Evolutionary conservation across 2,113 vertebrate species (phyloP), one percentile per base, ranked within the genome.

Genomic region (Periophthalmodon schlosseri): DNA sequence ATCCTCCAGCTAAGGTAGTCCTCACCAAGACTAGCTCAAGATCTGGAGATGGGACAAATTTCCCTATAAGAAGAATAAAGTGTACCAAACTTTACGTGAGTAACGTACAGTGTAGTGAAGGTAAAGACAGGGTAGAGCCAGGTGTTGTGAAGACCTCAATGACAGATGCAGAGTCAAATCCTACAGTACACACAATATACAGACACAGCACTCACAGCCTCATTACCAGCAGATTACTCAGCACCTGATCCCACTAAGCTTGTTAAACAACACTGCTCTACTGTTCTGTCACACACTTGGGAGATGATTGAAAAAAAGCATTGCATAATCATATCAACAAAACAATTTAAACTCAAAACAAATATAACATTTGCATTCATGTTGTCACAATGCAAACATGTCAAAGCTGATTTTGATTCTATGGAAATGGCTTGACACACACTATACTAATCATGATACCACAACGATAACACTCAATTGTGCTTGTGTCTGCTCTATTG

Each of bases 161-260:
- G 64, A 70, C 75, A 76, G 56, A 68, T 44, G 36, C 70, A 66
- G 49, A 71, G 47, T 28, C 54, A 36, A 16, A n/a, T 39, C 63
- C 72, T 47, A 33, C 44, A 28, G 50, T 68, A 75, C 47, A 69
- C 54, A 73, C 58, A 72, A 69, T 72, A 70, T 47, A 46, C 70
- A 77, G 56, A 69, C 69, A 69, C 74, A 63, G 11, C 21, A 57
- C 68, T 64, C 46, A 50, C 74, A 78, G 70, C 54, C 75, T 84
- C 79, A 87, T 89, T 82, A 87, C 69, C 68, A 58, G 71, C 68
- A 81, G 80, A 80, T 85, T 85, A 85, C 74, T 83, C 76, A 76
- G 61, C 76, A 85, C 81, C 83, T 80, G 85, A 87, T 83, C 81
- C 81, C 63, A 60, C 79, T 76, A 78, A 44, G 39, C 39, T 44